A percentile compares a stretch with the other conserved stretches of the same genome.
phyloP scores from a whole-genome alignment of 2,888 invertebrate species.

The Trichopria drosophilae region DNA sequence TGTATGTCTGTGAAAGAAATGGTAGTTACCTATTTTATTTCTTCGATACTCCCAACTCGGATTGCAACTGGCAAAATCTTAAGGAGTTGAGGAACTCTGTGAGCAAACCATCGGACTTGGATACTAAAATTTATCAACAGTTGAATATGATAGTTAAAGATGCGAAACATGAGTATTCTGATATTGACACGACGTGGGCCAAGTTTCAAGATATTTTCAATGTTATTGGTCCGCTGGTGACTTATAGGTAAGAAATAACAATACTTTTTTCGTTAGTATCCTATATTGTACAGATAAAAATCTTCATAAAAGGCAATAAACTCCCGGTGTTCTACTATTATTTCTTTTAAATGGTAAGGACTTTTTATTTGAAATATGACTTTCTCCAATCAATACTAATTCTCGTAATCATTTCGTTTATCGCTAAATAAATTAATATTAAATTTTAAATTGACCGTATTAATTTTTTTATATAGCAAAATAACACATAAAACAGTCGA shows the following conservation, averaged over 20 bases:
- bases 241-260: constrained; percentile 51
- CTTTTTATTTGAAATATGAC: no score
- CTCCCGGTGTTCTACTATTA: no score
- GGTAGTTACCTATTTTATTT: constrained; percentile 22
- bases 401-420: no score
- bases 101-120: constrained; percentile 56
- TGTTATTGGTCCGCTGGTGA: constrained; percentile 28
- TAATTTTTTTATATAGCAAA: no score
- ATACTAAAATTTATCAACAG: constrained; percentile 61
- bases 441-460: no score
- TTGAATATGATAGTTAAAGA: constrained; percentile 64
- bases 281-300: no score
- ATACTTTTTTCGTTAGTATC: no score
- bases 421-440: no score
- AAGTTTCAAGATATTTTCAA: constrained; percentile 31
- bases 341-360: no score
- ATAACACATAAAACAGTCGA: no score
- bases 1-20: constrained; percentile 61
- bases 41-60: constrained; percentile 3
- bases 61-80: constrained; percentile 46
- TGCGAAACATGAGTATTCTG: constrained; percentile 42
- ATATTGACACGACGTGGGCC: constrained; percentile 29
- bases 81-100: constrained; percentile 39
- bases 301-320: no score
- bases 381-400: no score